phyloP scores from a whole-genome alignment of 2,888 invertebrate genomes.

The Microdon myrmicae region DNA sequence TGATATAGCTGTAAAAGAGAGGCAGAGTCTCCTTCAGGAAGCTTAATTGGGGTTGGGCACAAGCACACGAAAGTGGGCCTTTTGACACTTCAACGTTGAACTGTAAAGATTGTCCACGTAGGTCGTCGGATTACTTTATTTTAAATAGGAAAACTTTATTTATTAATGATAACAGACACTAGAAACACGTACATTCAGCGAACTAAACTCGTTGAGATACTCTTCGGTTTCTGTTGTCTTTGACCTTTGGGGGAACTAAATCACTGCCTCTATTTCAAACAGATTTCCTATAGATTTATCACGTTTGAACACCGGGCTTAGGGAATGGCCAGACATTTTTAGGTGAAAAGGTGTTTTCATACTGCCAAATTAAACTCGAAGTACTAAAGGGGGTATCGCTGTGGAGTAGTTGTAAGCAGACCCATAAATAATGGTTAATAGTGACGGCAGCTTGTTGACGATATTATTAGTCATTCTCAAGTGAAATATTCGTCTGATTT shows the following conservation, averaged over 20 bases:
- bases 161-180: constrained; percentile 38
- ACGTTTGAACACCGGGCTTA: constrained; percentile 16
- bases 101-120: constrained; percentile 29
- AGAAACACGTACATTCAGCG: neutral
- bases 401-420: neutral
- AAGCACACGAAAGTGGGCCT: constrained; percentile 22
- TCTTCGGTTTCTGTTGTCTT: neutral
- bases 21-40: neutral
- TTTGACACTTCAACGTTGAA: constrained; percentile 10
- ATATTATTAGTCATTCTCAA: constrained; percentile 16
- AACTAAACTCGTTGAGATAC: constrained; percentile 1
- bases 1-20: constrained; percentile 21
- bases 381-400: constrained; percentile 1
- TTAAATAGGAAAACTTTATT: constrained; percentile 39
- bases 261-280: constrained; percentile 23
- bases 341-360: constrained; percentile 8
- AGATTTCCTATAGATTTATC: constrained; percentile 19
- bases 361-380: constrained; percentile 15
- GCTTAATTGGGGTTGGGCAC: constrained; percentile 25
- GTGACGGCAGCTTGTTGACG: constrained; percentile 23
- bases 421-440: constrained; percentile 19
- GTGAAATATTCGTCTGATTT: constrained; percentile 16
- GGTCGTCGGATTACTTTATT: constrained; percentile 24
- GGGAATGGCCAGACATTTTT: neutral
- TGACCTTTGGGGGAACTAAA: constrained; percentile 7